These are phyloP conservation scores for Caligus rogercresseyi DNA, from an alignment of 1,140 invertebrate species.

Conservation along the genomic window DNA sequence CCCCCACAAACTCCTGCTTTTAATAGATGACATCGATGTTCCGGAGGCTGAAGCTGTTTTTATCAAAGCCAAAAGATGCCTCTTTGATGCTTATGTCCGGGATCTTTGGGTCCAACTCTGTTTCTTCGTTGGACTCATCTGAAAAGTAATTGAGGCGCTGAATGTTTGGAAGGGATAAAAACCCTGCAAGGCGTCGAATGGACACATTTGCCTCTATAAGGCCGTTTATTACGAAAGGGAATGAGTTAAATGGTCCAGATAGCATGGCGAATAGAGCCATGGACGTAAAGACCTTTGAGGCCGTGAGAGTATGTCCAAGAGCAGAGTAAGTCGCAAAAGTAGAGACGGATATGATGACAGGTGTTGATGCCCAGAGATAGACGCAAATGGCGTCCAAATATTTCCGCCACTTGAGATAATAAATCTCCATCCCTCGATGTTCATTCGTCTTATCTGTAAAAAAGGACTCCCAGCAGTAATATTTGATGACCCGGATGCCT, in stretches of 20 bases:
- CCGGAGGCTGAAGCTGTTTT: neutral
- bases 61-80: neutral
- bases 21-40: constrained; percentile 17
- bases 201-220: constrained; percentile 84
- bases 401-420: constrained; percentile 40
- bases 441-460: constrained; percentile 48
- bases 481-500: constrained; percentile 73
- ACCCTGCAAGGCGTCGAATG: constrained; percentile 54
- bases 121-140: neutral
- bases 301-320: constrained; percentile 41
- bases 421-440: constrained; percentile 5
- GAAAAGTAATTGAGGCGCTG: constrained; percentile 2
- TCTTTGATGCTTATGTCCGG: neutral
- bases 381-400: constrained; percentile 97
- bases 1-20: constrained; percentile 26
- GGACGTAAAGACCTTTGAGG: constrained; percentile 60
- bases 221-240: constrained; percentile 96
- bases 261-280: constrained; percentile 89
- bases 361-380: constrained; percentile 98
- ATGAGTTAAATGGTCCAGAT: constrained; percentile 83
- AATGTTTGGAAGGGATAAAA: constrained; percentile 41
- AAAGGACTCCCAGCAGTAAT: constrained; percentile 79
- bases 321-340: constrained; percentile 78
- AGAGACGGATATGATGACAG: constrained; percentile 74
- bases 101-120: constrained; percentile 13